A percentile compares a stretch with the other conserved stretches of the same genome.
These are phyloP conservation scores for Cheilosia vernalis DNA, from an alignment of 2,888 invertebrate genomes.

Conservation along the genomic window DNA sequence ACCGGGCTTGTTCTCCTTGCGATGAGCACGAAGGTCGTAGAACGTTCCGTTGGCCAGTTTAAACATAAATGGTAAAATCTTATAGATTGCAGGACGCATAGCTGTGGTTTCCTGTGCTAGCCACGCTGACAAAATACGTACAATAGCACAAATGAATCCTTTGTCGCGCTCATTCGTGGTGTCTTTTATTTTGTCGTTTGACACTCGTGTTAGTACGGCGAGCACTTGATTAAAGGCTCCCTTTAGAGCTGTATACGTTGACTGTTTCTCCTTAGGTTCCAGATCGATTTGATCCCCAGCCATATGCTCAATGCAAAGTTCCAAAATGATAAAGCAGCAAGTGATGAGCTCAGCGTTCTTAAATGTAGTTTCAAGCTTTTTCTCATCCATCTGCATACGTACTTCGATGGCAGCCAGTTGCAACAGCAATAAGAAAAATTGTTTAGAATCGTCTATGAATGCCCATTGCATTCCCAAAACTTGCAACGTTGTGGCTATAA, in stretches of 20 bases:
- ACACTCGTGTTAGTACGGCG: conserved; percentile 88
- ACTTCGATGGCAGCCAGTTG: conserved; percentile 96
- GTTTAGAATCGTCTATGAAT: conserved; percentile 90
- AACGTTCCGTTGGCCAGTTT: conserved; percentile 92
- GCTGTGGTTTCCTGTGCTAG: conserved; percentile 95
- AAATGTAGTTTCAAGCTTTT: conserved; percentile 91
- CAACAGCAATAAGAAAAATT: conserved; percentile 92
- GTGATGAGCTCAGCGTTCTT: conserved; percentile 91
- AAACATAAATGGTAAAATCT: conserved; percentile 92
- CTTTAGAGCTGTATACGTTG: conserved; percentile 94
- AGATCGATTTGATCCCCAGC: conserved; percentile 91
- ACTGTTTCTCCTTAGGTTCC: conserved; percentile 95
- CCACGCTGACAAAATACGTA: conserved; percentile 94
- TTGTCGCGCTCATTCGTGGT: conserved; percentile 88
- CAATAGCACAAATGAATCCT: conserved; percentile 92
- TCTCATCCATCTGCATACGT: conserved; percentile 95
- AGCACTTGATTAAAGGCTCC: conserved; percentile 94
- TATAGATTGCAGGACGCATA: conserved; percentile 92
- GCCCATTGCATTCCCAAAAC: conserved; percentile 94
- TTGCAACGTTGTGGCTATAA: conserved; percentile 92
- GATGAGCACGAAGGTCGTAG: conserved; percentile 88
- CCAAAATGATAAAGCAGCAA: conserved; percentile 92
- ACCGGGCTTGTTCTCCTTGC: conserved; percentile 86
- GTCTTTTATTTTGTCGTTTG: conserved; percentile 90
- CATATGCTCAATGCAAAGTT: conserved; percentile 91